Conservation (phyloP, 2,113 vertebrate species). For the Andinoacara biseriatus region DNA sequence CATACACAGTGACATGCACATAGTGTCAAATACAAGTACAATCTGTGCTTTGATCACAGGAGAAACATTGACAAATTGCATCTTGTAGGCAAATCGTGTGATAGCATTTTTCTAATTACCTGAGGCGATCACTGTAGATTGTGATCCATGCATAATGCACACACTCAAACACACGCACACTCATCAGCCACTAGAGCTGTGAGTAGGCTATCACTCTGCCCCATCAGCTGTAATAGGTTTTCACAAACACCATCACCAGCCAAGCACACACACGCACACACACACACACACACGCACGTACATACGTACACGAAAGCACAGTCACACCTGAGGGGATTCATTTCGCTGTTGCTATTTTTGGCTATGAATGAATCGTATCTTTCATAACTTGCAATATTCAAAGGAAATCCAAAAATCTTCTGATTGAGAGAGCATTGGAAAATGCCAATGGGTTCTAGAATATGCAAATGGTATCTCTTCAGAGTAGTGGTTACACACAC, state of each 20-base stretch:
- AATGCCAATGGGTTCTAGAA: conserved; percentile 30
- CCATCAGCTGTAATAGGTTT: conserved; percentile 61
- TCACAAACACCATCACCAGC: conserved; percentile 49
- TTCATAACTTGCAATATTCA: conserved; percentile 62
- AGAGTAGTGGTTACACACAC: background rate
- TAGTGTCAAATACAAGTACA: conserved; percentile 28
- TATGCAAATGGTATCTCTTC: conserved; percentile 38
- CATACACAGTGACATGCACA: background rate
- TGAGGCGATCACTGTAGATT: conserved; percentile 42
- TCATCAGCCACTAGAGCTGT: conserved; percentile 19
- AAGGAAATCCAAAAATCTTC: conserved; percentile 39
- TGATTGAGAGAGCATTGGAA: conserved; percentile 30
- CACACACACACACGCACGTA: background rate
- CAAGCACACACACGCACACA: background rate
- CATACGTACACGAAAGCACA: background rate
- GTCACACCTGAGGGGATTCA: conserved; percentile 57
- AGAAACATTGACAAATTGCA: conserved; percentile 57
- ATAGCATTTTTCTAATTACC: conserved; percentile 65
- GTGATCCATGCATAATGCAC: conserved; percentile 48
- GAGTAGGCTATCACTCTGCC: conserved; percentile 48
- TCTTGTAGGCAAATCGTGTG: conserved; percentile 38
- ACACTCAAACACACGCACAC: conserved; percentile 23
- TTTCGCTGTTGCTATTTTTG: conserved; percentile 55
- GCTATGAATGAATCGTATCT: conserved; percentile 57
- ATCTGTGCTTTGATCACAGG: conserved; percentile 57